Evolutionary conservation across 2,113 vertebrate genomes (phyloP).

Genomic region (Eulacestoma nigropectus): DNA sequence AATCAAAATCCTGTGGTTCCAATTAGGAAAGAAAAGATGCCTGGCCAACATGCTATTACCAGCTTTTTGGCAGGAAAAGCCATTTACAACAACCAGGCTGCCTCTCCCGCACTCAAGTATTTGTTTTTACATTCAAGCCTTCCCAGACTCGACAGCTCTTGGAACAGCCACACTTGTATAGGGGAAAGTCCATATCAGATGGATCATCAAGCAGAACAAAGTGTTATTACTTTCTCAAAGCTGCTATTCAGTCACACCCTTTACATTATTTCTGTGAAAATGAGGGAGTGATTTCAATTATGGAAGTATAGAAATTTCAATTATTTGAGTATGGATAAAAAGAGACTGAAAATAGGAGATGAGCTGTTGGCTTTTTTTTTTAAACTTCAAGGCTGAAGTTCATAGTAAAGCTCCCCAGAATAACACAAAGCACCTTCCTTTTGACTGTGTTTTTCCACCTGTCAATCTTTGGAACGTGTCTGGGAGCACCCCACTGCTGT

Average conservation of each 20-base stretch:
- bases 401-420: neutral
- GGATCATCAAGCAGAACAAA: slow-evolving; percentile 42
- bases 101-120: slow-evolving; percentile 61
- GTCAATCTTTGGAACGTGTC: neutral
- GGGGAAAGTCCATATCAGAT: slow-evolving; percentile 52
- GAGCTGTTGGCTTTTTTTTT: neutral
- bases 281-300: slow-evolving; percentile 3
- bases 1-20: slow-evolving; percentile 59
- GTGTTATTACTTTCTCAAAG: slow-evolving; percentile 27
- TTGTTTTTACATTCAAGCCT: slow-evolving; percentile 70
- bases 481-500: neutral
- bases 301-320: neutral
- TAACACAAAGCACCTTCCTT: neutral
- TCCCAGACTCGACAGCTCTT: slow-evolving; percentile 51
- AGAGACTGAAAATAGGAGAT: neutral
- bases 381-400: neutral
- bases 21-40: slow-evolving; percentile 61
- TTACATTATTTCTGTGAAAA: slow-evolving; percentile 11
- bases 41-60: slow-evolving; percentile 60
- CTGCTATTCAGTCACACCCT: slow-evolving; percentile 27
- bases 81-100: slow-evolving; percentile 54
- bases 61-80: slow-evolving; percentile 65
- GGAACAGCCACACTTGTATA: slow-evolving; percentile 55
- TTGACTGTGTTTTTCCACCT: neutral
- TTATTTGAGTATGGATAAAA: neutral